Base-by-base conservation (phyloP, 2,888 invertebrate species). In the Drosophila helvetica region DNA sequence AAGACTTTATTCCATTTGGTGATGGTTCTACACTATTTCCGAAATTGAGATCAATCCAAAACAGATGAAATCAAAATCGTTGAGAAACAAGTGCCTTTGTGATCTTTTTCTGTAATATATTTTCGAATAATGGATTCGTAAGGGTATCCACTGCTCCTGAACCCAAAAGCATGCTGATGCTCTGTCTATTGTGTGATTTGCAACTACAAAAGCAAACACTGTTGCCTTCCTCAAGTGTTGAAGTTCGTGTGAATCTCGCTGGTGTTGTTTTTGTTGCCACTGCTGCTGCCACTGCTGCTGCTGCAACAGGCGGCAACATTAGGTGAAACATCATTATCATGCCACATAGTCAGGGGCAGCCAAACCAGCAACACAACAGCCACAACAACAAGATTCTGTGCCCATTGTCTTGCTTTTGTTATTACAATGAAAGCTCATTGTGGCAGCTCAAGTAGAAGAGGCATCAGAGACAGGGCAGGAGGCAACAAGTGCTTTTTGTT, bases 391-490 rank as follows among this genome's bases (percentile, higher is more conserved):
- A 77, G 61, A 74, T 71, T 67, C 68, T 71, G 66, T 45, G 68
- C 43, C 83, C 83, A 88, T 83, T 83, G 83, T 83, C 76, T 74
- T 62, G 76, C 73, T 76, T 82, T 88, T 87, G 72, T 86, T 83
- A 88, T 82, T 83, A 86, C 88, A 83, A 83, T 82, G 80, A 83
- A 86, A 82, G 80, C 83, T 88, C 77, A 86, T 82, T 83, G 82
- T 87, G 18, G 53, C 52, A 52, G 80, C 69, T 46, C 60, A 53
- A 60, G 45, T 17, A 52, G 72, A 63, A 47, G 19, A 19, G 62
- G 53, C 43, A 45, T 51, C 67, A 45, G 55, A 25, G 52, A 33
- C 43, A 25, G 43, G 15, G 55, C 51, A 43, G 50, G 55, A 61
- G 50, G 59, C 87, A 85, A 79, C 88, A 83, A 83, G 82, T 83